Evolutionary conservation across 1,140 invertebrate species (phyloP), one percentile per base, ranked within the genome.

Genomic region (Venustaconcha ellipsiformis): DNA sequence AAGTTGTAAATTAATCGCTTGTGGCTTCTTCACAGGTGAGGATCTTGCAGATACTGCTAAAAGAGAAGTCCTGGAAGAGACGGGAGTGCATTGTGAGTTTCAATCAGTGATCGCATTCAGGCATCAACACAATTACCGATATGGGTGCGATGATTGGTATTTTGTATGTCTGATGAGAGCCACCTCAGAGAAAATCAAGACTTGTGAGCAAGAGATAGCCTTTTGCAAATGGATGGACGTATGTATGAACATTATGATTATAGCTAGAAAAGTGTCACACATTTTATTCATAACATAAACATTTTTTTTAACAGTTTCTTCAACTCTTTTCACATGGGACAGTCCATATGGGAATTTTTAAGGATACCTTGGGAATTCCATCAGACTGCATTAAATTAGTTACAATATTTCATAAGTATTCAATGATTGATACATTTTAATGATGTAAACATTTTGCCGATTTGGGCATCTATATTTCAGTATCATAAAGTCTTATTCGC

Each of bases 21-120:
- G 67, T 60, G 58, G 55, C 63, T 80, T 68, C 80, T 73, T 73
- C 65, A 8, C 62, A 95, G 95, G 94, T 78, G 96, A 97, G 92
- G 93, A 96, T 86, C 91, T 97, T 59, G 89, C 92, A 58, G 92
- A 93, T 73, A 95, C 96, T 17, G 95, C 94, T 11, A 92, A 93
- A 58, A 92, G 96, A 82, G 96, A 98, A 91, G 95, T 97, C 1
- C 90, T 93, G 23, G 96, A 98, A 91, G 96, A 98, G 89, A 98
- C 96, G 1, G 95, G 95, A 63, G 92, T 98, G 63, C 86, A 92
- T 67, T 92, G 94, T 3, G 91, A 93, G 74, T 97, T 97, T 88
- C 88, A 93, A 65, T 94, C 93, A 48, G 82, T 98, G 14, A 86
- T 97, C 15, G 92, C 93, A 64, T 93, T 97, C 76, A 91, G 96